Conservation (phyloP, 1,140 invertebrate genomes). For the Heliothis subflexa region DNA sequence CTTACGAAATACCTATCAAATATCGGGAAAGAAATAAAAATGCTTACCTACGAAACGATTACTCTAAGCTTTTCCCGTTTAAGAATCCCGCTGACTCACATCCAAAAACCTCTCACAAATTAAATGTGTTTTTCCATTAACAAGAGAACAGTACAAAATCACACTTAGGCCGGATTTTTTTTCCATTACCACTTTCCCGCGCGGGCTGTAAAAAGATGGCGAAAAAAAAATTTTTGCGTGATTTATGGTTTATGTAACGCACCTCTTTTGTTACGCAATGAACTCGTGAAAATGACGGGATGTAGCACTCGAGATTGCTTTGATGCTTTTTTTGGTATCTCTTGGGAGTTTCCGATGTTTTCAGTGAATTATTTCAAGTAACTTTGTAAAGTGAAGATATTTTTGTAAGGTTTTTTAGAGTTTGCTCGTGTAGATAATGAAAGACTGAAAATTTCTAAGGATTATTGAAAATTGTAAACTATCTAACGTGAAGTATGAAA, state of each 20-base stretch:
- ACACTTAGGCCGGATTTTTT: constrained; percentile 7
- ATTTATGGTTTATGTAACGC: constrained; percentile 38
- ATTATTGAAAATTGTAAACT: no score
- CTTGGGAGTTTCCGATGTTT: not conserved
- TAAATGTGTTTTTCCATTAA: constrained; percentile 25
- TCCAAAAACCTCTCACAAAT: constrained; percentile 8
- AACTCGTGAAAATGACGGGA: constrained; percentile 33
- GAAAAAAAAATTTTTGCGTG: constrained; percentile 24
- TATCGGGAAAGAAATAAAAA: not conserved
- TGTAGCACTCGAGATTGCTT: constrained; percentile 21
- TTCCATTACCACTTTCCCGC: constrained; percentile 27
- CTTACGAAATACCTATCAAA: not conserved
- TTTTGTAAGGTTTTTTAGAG: no score
- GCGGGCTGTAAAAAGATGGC: constrained; percentile 28
- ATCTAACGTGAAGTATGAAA: no score
- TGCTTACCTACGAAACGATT: not conserved
- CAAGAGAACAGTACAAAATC: constrained; percentile 23
- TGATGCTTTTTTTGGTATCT: constrained; percentile 24
- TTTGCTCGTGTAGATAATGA: no score
- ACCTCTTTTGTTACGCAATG: constrained; percentile 37
- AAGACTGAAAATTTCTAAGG: no score
- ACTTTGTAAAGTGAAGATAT: no score
- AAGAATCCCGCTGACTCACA: constrained; percentile 15
- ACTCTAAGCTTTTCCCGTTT: not conserved
- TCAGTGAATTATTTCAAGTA: not conserved